A percentile compares a stretch with the other conserved stretches of the same genome.
phyloP scores from a whole-genome alignment of 2,113 vertebrate species.

The Catagonus wagneri region DNA sequence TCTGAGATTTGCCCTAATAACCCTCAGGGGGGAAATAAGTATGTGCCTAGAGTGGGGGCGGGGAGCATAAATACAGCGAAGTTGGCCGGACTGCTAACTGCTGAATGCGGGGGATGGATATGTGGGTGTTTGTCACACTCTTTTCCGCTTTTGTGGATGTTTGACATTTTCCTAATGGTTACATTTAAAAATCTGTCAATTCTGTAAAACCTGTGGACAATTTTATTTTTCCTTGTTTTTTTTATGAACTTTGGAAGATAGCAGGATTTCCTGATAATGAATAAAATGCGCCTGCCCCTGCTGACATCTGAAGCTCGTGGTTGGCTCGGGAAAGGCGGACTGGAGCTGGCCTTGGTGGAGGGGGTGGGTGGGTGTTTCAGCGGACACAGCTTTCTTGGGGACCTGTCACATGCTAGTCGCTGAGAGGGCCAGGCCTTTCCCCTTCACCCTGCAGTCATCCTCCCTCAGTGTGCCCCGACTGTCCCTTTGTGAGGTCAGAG shows the following conservation, averaged over 20 bases:
- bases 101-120: accelerated
- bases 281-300: neutral
- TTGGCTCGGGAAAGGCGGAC: neutral
- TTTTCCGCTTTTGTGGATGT: neutral
- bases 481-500: neutral
- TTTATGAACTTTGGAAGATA: neutral
- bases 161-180: neutral
- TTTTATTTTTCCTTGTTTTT: neutral
- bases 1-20: neutral
- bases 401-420: accelerated
- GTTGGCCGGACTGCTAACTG: neutral
- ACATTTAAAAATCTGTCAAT: neutral
- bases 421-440: neutral
- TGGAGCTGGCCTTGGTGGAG: neutral
- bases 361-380: neutral
- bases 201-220: neutral
- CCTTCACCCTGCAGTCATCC: neutral
- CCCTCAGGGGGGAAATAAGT: neutral
- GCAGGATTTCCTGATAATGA: neutral
- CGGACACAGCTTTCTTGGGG: neutral
- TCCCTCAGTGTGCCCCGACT: neutral
- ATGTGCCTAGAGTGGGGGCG: accelerated
- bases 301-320: neutral
- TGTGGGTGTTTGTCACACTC: accelerated
- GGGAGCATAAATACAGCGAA: accelerated